Evolutionary conservation across 2,888 invertebrate genomes (phyloP), one percentile per base, ranked within the genome.

Genomic region (Hypselothyrea guttata): DNA sequence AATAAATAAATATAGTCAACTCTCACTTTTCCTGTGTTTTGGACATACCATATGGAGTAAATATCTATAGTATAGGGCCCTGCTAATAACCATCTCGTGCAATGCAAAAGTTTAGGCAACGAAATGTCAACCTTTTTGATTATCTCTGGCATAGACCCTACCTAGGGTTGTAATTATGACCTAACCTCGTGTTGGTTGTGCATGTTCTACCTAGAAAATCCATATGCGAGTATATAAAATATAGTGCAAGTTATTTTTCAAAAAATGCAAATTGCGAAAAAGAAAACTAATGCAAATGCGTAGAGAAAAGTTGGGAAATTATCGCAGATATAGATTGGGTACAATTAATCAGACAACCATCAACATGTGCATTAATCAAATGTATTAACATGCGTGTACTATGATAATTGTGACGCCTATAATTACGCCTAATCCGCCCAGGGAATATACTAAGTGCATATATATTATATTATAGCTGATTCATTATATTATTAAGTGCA

Each of bases 51-150:
- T 48, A 13, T 44, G 9, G 27, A 2, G 11, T 46, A 22, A 33
- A 42, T 30, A 9, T 41, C 7, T 7, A 9, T 33, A 31, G 38
- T 38, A 22, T 22, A 11, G 16, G 16, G 28, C 44, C 16, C 34
- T 4, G 16, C 33, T 60, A 70, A 54, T 61, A 61, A 49, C 54
- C 15, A 67, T 62, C 42, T 49, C 70, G 55, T 71, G 70, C 51
- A 57, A 40, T 40, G 53, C 44, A 34, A 31, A 46, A 46, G 64
- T 53, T 77, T 64, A 62, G 75, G 64, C 75, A 75, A 72, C 66
- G 58, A 73, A 75, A 75, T 73, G 82, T 66, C 61, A 75, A 73
- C 44, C 62, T 64, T 22, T 22, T 22, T 71, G 82, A 82, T 78
- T 82, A 78, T 82, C 82, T 66, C 7, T 42, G 22, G 41, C 7